Evolutionary conservation across 2,797 vertebrate genomes (phyloP), one percentile per base, ranked within the genome.

Genomic region (Acridotheres tristis): DNA sequence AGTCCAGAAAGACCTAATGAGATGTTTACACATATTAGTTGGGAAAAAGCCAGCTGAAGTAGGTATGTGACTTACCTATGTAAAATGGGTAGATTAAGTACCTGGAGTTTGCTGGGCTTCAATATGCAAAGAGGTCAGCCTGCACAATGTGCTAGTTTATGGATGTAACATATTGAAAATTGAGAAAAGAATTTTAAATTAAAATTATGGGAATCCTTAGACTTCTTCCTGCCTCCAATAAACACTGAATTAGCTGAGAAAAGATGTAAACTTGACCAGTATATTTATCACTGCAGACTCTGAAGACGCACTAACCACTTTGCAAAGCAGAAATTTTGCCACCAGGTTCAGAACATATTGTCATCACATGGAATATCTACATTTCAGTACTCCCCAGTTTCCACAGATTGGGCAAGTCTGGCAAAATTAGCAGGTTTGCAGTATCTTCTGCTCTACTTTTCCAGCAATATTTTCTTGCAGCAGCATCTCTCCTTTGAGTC

Each of bases 1-100:
- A 50, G 61, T 4, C 26, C 23, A 42, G 34, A 82, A 93, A n/a
- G n/a, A 75, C 11, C 4, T 32, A 53, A 47, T 42, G 25, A 76
- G 38, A 50, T 61, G 30, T 45, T 72, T 55, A 38, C 9, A 71
- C 0, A 2, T 10, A 0, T 4, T 65, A 63, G 36, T 0, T 65
- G 23, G 34, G 53, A 25, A 82, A 43, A 61, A 45, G 42, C 4
- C 20, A 72, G 40, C 27, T 59, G 40, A 75, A 77, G 51, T 7
- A 47, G 43, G 4, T 17, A 25, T 9, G 22, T 40, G 73, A 50
- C 23, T 48, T 36, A 40, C 2, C 10, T 18, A 8, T 5, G 15
- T 23, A 53, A 53, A 81, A 74, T 3, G 0, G 11, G 32, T 6
- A n/a, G 29, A n/a, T 5, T 8, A 82, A 47, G 8, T 5, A 71